phyloP scores from a whole-genome alignment of 2,888 invertebrate genomes.

The Agonopterix heracliana region DNA sequence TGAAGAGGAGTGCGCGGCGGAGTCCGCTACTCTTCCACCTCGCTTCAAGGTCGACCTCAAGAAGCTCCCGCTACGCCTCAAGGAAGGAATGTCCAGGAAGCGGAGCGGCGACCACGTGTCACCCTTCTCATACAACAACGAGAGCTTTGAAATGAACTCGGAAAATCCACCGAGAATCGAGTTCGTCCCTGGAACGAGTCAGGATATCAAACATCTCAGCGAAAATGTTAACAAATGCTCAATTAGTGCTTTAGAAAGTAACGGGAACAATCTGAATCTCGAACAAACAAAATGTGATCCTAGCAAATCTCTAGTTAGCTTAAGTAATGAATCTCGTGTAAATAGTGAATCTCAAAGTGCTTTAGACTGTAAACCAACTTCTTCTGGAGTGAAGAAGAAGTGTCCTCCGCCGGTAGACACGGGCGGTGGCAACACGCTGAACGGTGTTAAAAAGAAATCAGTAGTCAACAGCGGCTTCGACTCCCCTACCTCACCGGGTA shows the following conservation, averaged over 20 bases:
- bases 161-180: slow-evolving; percentile 58
- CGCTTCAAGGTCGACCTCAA: slow-evolving; percentile 76
- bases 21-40: slow-evolving; percentile 69
- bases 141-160: slow-evolving; percentile 71
- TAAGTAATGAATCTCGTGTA: slow-evolving; percentile 65
- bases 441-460: slow-evolving; percentile 81
- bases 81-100: slow-evolving; percentile 70
- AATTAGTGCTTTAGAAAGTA: slow-evolving; percentile 72
- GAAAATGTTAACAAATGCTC: slow-evolving; percentile 74
- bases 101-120: slow-evolving; percentile 66
- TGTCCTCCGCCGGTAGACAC: slow-evolving; percentile 75
- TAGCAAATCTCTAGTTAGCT: slow-evolving; percentile 67
- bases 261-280: slow-evolving; percentile 56
- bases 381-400: slow-evolving; percentile 73
- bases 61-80: slow-evolving; percentile 72
- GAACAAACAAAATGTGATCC: slow-evolving; percentile 67
- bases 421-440: slow-evolving; percentile 55
- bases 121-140: slow-evolving; percentile 67
- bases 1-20: slow-evolving; percentile 79
- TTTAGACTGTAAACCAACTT: slow-evolving; percentile 52
- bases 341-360: slow-evolving; percentile 66
- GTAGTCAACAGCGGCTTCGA: slow-evolving; percentile 70
- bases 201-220: slow-evolving; percentile 67
- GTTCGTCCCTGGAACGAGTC: slow-evolving; percentile 56
- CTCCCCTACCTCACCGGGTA: slow-evolving; percentile 75